These are phyloP conservation scores for Sclerurus mexicanus DNA, from an alignment of 2,113 vertebrate genomes.

Conservation along the genomic window DNA sequence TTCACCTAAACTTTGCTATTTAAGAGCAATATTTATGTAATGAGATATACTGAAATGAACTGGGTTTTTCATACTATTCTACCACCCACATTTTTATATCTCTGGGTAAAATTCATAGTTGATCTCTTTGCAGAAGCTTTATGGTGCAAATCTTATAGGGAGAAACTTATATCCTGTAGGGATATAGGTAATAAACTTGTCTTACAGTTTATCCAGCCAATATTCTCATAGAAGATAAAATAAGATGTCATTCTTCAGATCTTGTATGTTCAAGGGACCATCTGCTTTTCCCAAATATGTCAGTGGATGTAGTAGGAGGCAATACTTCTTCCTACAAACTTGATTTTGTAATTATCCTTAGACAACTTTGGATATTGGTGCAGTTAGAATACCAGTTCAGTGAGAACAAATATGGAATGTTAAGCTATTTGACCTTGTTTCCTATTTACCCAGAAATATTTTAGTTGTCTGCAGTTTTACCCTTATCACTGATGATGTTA, in stretches of 20 bases:
- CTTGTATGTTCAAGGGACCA: neutral
- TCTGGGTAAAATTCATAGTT: neutral
- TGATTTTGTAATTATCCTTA: neutral
- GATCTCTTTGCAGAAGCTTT: neutral
- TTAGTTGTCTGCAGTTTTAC: neutral
- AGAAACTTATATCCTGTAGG: neutral
- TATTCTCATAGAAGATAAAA: neutral
- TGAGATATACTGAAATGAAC: neutral
- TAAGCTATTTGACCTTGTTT: neutral
- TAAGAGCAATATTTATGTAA: neutral
- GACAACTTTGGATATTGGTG: neutral
- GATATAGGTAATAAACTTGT: neutral
- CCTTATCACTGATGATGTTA: fast-evolving
- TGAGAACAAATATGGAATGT: neutral
- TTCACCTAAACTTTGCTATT: neutral
- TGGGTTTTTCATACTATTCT: neutral
- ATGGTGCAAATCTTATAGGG: neutral
- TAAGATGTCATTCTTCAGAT: neutral
- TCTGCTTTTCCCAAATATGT: neutral
- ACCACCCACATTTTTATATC: neutral
- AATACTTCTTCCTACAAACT: neutral
- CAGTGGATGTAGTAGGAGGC: neutral
- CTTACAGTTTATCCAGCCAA: neutral
- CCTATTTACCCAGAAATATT: neutral
- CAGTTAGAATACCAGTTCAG: neutral